Conservation (phyloP, 2,888 invertebrate genomes). For the Caenorhabditis becei region DNA sequence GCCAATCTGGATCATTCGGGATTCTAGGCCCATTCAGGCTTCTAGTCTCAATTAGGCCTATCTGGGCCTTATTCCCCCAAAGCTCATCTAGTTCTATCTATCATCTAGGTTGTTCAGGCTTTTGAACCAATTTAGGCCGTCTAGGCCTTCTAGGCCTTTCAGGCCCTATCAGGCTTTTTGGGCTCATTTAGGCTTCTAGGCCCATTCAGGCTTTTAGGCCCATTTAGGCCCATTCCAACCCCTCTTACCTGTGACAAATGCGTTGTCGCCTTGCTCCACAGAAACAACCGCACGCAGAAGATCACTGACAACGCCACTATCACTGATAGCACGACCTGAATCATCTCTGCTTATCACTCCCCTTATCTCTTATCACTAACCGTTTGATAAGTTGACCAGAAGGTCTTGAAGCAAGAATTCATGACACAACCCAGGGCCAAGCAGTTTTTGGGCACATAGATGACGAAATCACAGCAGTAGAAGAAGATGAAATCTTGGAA, state of each 20-base stretch:
- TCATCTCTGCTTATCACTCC: background rate
- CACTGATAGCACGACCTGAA: background rate
- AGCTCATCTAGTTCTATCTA: no score
- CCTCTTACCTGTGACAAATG: conserved; percentile 27
- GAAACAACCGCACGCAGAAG: conserved; percentile 23
- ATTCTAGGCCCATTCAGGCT: no score
- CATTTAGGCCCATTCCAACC: no score
- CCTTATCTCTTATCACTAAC: conserved; percentile 4
- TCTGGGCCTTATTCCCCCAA: no score
- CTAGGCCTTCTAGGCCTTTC: no score
- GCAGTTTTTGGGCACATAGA: conserved; percentile 35
- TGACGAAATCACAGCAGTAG: conserved; percentile 47
- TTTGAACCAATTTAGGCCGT: no score
- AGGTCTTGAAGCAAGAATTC: conserved; percentile 35
- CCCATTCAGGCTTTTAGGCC: no score
- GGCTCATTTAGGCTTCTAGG: no score
- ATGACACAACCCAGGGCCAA: conserved; percentile 41
- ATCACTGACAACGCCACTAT: background rate
- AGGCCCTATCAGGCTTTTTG: no score
- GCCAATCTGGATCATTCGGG: no score
- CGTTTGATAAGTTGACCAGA: conserved; percentile 45
- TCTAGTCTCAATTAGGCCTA: no score
- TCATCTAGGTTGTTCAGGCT: no score
- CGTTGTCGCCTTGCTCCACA: conserved; percentile 21
- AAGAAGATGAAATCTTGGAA: conserved; percentile 45